Evolutionary conservation across 2,113 vertebrate species (phyloP), one percentile per base, ranked within the genome.

Genomic region (Dolichotis patagonum): DNA sequence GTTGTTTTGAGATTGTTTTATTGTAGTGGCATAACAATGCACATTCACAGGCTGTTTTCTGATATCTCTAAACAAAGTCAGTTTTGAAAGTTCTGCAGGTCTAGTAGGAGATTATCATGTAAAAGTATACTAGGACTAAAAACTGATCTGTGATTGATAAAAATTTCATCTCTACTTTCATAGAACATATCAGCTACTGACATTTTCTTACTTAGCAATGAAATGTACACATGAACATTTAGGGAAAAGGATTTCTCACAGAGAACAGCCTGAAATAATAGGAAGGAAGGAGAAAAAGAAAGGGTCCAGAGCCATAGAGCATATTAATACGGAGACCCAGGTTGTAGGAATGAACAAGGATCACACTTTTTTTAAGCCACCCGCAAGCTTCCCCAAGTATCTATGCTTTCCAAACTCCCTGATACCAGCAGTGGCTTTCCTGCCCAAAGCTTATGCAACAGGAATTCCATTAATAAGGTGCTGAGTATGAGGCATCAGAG

Each of bases 381-480:
- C 49, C 90, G 96, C 91, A 97, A 92, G 49, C 95, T 98, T 91
- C 96, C 88, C 80, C 83, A 96, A 90, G 81, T 78, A 41, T 81
- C 91, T 95, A 32, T 96, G 86, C 73, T 95, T 97, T 97, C 73
- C 85, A 88, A 90, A 93, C 52, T 95, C 82, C 80, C 88, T 97
- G 89, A 54, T 77, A 91, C 56, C 52, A 91, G 62, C 43, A 97
- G 85, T 63, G 38, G 69, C 87, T 96, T 96, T 95, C 89, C 90
- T 97, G 80, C 52, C 90, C n/a, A 91, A 94, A 97, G n/a, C 13
- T 28, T 95, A 75, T 88, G 56, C 20, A 86, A 54, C 35, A 94
- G 69, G 75, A 97, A 73, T 97, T 92, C 46, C 88, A 92, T 90
- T 81, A 95, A 85, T 82, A 95, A 97, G 80, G 95, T 97, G 80